Evolutionary conservation across 2,797 vertebrate species (phyloP).

Genomic region (Philypnodon macrostomus): DNA sequence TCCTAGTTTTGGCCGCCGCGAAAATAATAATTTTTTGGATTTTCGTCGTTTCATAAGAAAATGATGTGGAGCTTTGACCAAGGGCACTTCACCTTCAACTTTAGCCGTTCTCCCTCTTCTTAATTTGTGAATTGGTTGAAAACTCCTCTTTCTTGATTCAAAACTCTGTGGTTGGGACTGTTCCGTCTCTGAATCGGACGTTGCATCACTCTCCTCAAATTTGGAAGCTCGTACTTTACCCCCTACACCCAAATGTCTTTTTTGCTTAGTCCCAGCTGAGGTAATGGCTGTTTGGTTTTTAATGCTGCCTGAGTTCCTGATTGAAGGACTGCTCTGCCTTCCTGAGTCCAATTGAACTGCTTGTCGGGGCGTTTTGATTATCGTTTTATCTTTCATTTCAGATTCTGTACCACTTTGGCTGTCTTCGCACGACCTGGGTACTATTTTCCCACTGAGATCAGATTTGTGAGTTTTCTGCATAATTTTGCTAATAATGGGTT

Average conservation of each 20-base stretch:
- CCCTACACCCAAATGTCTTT: slow-evolving; percentile 38
- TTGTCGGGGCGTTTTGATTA: slow-evolving; percentile 47
- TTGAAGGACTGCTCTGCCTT: slow-evolving; percentile 16
- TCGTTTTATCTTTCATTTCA: slow-evolving; percentile 22
- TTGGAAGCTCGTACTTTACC: slow-evolving; percentile 37
- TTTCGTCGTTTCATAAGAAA: slow-evolving; percentile 19
- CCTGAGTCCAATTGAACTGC: slow-evolving; percentile 28
- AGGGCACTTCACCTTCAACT: slow-evolving; percentile 46
- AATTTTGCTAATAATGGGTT: slow-evolving; percentile 58
- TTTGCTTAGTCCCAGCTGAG: slow-evolving; percentile 47
- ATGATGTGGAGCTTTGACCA: slow-evolving; percentile 23
- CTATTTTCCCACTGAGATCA: slow-evolving; percentile 58
- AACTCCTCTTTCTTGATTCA: slow-evolving; percentile 25
- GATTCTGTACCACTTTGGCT: slow-evolving; percentile 24
- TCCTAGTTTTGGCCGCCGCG: slow-evolving; percentile 30
- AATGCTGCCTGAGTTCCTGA: slow-evolving; percentile 19
- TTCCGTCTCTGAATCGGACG: slow-evolving; percentile 24
- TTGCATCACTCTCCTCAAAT: slow-evolving; percentile 34
- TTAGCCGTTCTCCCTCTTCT: slow-evolving; percentile 45
- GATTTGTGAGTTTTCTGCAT: slow-evolving; percentile 53
- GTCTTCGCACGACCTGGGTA: slow-evolving; percentile 48
- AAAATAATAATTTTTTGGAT: slow-evolving; percentile 49
- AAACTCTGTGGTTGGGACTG: slow-evolving; percentile 27
- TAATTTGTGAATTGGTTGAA: slow-evolving; percentile 46
- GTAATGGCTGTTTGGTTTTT: slow-evolving; percentile 51